Percentiles rank a stretch among this genome's conserved stretches.
Evolutionary conservation across 2,797 vertebrate genomes (phyloP).

Genomic region (Antrozous pallidus): DNA sequence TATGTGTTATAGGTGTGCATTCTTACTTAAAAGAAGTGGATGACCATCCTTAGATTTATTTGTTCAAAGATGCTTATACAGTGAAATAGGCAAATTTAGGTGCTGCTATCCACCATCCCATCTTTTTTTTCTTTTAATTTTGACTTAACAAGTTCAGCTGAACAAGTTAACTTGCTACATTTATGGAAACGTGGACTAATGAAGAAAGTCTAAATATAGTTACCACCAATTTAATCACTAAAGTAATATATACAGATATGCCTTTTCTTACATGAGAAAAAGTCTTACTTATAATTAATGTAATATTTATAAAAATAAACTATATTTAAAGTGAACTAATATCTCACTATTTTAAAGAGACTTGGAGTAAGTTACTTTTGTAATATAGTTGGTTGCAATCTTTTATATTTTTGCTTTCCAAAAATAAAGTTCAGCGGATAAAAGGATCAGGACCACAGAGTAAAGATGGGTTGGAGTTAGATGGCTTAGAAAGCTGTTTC

Average conservation of each 20-base stretch:
- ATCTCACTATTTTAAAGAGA: not conserved
- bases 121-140: not conserved
- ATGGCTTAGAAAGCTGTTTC: not conserved
- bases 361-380: not conserved
- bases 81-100: not conserved
- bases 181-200: not conserved
- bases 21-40: not conserved
- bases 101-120: not conserved
- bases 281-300: not conserved
- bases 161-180: slow-evolving; percentile 3
- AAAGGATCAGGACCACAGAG: not conserved
- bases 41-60: not conserved
- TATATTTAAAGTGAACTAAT: not conserved
- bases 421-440: not conserved
- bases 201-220: not conserved
- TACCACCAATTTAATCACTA: not conserved
- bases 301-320: not conserved
- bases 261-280: not conserved
- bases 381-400: not conserved
- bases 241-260: not conserved
- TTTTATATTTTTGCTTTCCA: not conserved
- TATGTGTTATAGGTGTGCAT: not conserved
- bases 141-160: not conserved
- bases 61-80: not conserved
- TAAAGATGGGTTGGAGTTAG: not conserved